phyloP scores from a whole-genome alignment of 2,113 vertebrate genomes.

The Scophthalmus maximus region DNA sequence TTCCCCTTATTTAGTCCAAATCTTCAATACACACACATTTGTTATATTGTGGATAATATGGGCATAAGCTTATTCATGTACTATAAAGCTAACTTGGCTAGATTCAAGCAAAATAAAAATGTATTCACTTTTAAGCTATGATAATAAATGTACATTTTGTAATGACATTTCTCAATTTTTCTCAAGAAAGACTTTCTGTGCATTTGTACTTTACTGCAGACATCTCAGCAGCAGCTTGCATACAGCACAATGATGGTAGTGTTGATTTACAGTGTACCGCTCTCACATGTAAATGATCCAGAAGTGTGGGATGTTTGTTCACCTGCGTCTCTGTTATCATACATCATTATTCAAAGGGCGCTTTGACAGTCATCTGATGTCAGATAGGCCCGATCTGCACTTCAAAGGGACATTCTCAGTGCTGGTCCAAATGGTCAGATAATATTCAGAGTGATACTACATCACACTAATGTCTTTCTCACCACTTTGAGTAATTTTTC shows the following conservation, averaged over 20 bases:
- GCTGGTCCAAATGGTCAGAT: constrained; percentile 52
- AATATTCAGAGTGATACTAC: constrained; percentile 47
- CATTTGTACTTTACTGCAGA: constrained; percentile 6
- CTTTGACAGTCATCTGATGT: constrained; percentile 52
- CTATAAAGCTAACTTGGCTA: too few species aligned
- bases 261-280: constrained; percentile 33
- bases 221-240: constrained; percentile 2
- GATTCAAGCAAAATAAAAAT: too few species aligned
- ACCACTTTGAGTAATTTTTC: constrained; percentile 39
- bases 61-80: background rate
- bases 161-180: background rate
- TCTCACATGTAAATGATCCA: constrained; percentile 56
- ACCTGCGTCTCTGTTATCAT: constrained; percentile 54
- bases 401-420: constrained; percentile 46
- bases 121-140: background rate
- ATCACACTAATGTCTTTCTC: constrained; percentile 48
- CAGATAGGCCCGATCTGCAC: constrained; percentile 61
- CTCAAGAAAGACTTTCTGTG: constrained; percentile 2
- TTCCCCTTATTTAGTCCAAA: too few species aligned
- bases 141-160: background rate
- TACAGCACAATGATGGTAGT: constrained; percentile 11
- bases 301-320: constrained; percentile 50
- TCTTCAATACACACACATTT: background rate
- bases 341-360: constrained; percentile 57
- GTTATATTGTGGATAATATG: background rate